Evolutionary conservation across 2,113 vertebrate species (phyloP).

Genomic region (Tor tambroides): DNA sequence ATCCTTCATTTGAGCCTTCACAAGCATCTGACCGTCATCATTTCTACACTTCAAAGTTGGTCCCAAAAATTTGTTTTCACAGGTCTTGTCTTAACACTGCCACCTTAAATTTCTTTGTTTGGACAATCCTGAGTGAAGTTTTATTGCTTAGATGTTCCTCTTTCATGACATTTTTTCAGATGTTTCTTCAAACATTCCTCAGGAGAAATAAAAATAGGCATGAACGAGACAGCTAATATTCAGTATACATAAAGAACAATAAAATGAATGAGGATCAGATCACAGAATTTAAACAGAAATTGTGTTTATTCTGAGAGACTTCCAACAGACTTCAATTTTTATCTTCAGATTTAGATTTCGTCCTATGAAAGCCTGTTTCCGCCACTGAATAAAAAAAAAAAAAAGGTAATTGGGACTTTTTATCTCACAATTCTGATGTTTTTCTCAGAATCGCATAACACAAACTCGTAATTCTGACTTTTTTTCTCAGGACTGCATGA

Average conservation of each 20-base stretch:
- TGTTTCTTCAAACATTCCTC: background rate
- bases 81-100: conserved; percentile 5
- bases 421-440: too few species aligned
- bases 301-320: too few species aligned
- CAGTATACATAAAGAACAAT: background rate
- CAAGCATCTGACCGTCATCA: background rate
- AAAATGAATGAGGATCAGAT: background rate
- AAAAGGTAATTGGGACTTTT: too few species aligned
- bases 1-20: background rate
- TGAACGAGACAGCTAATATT: background rate
- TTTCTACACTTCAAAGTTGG: conserved; percentile 3
- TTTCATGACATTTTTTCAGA: background rate
- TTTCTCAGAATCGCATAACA: too few species aligned
- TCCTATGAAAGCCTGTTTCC: too few species aligned
- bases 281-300: background rate
- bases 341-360: too few species aligned
- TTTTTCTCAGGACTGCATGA: too few species aligned
- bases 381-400: too few species aligned
- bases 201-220: conserved; percentile 1
- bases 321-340: too few species aligned
- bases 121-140: background rate
- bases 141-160: background rate
- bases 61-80: background rate
- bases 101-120: background rate
- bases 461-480: too few species aligned